Base-by-base conservation (phyloP, 92 coral and sea anemone genomes). In the Muricea muricata region DNA sequence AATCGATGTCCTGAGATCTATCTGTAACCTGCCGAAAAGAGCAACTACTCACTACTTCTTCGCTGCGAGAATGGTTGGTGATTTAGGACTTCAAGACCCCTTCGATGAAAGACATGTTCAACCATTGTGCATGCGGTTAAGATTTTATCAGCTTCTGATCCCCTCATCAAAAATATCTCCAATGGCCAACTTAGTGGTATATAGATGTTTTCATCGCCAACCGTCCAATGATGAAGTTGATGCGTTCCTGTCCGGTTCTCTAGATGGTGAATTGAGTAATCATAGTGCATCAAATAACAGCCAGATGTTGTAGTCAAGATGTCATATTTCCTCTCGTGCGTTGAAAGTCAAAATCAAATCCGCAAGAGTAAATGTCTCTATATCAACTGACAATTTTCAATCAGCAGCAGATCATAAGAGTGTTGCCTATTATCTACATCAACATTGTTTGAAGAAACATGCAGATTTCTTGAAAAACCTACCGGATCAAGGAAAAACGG, bases 401-500 rank as follows among this genome's bases (percentile, higher is more conserved):
- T n/a, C n/a, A n/a, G n/a, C n/a, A n/a, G n/a, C n/a, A n/a, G n/a
- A n/a, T n/a, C n/a, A n/a, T n/a, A n/a, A n/a, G n/a, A n/a, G n/a
- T n/a, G 63, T 55, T 6, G 63, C 63, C 15, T 55, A 26, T 2
- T 55, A 6, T 15, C 63, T 55, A 26, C 63, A 55, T 10, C 25
- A 13, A 3, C 28, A 20, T 17, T 3, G 3, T 7, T 1, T 3
- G 6, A 6, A 6, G 25, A 5, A n/a, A 9, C 73, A 78, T 21
- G 63, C 83, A 14, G 46, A 29, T 37, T 17, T 45, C 18, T 32
- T 50, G 30, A 63, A 78, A 33, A 55, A 70, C 45, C 28, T 42
- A 13, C 26, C 47, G 17, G 83, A 78, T 48, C 83, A 78, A 52
- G 50, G 83, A 12, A 78, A 78, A 52, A 72, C 56, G 40, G 68